phyloP scores from a whole-genome alignment of 2,113 vertebrate genomes.

The Sylvietta virens region DNA sequence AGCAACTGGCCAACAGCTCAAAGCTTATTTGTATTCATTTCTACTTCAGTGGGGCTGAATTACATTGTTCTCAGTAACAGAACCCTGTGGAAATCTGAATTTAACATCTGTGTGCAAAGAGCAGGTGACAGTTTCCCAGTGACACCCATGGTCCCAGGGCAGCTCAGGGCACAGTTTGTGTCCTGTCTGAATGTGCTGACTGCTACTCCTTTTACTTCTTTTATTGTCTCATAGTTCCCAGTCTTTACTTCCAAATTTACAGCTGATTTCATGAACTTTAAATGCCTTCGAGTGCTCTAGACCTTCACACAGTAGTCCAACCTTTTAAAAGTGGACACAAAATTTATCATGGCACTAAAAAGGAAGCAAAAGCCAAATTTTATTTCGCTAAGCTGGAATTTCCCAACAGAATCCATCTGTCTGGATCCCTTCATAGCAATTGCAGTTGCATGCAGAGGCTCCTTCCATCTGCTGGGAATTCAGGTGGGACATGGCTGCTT shows the following conservation, averaged over 20 bases:
- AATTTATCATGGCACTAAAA: conserved; percentile 10
- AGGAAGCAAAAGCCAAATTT: background rate
- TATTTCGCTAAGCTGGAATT: background rate
- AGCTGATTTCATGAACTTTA: background rate
- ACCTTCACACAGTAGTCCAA: background rate
- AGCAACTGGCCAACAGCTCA: background rate
- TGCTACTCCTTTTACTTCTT: background rate
- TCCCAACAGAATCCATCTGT: background rate
- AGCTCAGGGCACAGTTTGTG: background rate
- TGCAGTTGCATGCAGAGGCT: background rate
- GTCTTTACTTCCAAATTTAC: background rate
- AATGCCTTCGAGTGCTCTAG: background rate
- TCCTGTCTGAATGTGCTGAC: background rate
- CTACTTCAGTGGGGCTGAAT: background rate
- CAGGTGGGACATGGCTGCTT: background rate
- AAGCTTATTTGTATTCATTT: background rate
- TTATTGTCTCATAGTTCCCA: background rate
- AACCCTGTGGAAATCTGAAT: background rate
- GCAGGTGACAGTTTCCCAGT: background rate
- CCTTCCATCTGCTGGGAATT: background rate
- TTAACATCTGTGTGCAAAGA: background rate
- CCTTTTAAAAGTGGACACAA: background rate
- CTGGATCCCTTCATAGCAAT: background rate
- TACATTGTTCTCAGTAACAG: background rate
- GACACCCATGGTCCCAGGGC: background rate